Percentiles rank a stretch among this genome's conserved stretches.
Evolutionary conservation across 92 coral and sea anemone species (phyloP).

Genomic region (Paramuricea clavata): DNA sequence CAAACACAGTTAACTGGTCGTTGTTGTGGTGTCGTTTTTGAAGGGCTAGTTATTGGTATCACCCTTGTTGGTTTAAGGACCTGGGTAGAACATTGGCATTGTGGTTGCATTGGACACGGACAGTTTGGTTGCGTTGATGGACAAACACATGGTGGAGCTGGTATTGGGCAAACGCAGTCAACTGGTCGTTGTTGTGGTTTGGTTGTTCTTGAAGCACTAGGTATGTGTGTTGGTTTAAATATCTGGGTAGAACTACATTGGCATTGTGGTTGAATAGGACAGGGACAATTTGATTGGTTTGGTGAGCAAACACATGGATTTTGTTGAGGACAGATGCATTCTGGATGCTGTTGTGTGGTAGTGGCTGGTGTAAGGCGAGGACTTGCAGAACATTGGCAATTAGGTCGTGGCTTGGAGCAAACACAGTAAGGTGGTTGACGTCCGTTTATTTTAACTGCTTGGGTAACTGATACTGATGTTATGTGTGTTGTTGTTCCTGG

Average conservation of each 20-base stretch:
- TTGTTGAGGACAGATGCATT: background rate
- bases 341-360: too few relatives aligned
- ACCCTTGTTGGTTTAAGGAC: background rate
- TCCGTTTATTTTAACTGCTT: too few relatives aligned
- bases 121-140: background rate
- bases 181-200: background rate
- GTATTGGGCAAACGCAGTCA: background rate
- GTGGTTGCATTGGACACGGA: background rate
- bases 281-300: conserved; percentile 3
- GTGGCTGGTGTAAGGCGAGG: too few relatives aligned
- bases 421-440: too few relatives aligned
- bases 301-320: background rate
- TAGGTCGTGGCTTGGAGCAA: too few relatives aligned
- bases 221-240: background rate
- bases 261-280: conserved; percentile 1
- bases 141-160: background rate
- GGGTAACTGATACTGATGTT: too few relatives aligned
- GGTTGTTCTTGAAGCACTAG: background rate
- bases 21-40: background rate
- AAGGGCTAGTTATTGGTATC: background rate
- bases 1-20: background rate
- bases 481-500: too few relatives aligned
- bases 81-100: background rate
- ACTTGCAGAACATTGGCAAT: too few relatives aligned
- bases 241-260: background rate